Evolutionary conservation across 2,797 vertebrate species (phyloP), one percentile per base, ranked within the genome.

Genomic region (Epinephelus coioides): DNA sequence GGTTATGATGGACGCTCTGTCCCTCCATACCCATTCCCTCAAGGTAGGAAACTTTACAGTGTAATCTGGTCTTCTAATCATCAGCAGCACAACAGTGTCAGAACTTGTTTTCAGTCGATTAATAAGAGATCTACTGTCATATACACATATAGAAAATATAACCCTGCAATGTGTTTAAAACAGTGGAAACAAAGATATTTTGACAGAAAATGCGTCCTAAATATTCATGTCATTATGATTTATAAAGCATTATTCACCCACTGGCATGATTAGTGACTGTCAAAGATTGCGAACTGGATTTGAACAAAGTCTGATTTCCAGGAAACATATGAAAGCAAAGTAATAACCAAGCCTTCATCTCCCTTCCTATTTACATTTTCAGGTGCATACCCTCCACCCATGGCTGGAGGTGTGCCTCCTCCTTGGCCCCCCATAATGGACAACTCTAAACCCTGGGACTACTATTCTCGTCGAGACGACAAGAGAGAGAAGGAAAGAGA

Each of bases 401-500:
- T 96, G 85, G 65, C 89, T 21, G 95, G 94, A 65, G 86, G 91
- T 12, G 94, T 94, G 23, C 92, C 91, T 59, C 93, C 91, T 30
- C 88, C 92, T 5, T 96, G 95, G 95, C 90, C 95, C 2, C 87
- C 92, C 3, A 86, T 96, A 80, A 94, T 96, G 81, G 95, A 96
- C 60, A 95, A 92, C 86, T 68, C 95, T 6, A 96, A 96, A 74
- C 84, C 88, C 17, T 96, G 95, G 95, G 95, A 96, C 0, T 96
- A 95, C 73, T 96, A 96, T 75, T 40, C 94, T 2, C 94, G 95
- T n/a, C 88, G 95, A 21, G 95, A 96, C 0, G 95, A 96, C 51
- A 95, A 96, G 86, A 81, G 95, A 47, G 95, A 96, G 2, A 95
- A 95, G 57, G 95, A 96, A 1, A 80, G 95, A 69, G 95, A 96